Base-by-base conservation (phyloP, 2,113 vertebrate species). In the Ardeotis arabs region DNA sequence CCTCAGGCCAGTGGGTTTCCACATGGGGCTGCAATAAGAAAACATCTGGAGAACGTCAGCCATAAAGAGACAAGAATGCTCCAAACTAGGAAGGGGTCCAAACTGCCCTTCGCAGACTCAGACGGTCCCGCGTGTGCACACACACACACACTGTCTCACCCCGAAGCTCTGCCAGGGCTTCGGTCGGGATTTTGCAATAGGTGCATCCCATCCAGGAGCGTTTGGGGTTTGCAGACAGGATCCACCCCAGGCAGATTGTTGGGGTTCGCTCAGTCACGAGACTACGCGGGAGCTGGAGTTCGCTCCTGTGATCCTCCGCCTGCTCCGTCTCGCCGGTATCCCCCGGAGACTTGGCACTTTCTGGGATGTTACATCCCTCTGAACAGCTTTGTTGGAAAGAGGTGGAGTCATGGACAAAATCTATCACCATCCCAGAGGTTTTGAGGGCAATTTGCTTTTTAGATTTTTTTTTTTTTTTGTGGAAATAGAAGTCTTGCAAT, bases 21-120 rank as follows among this genome's bases (percentile, higher is more conserved):
- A 83, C 87, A 82, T 52, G 74, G 84, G 87, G 80, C 88, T 78
- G 83, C 75, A 93, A 91, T 52, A 33, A 4, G 11, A 22, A 85
- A 95, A 86, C 97, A 97, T 97, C 96, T 97, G 97, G 95, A 96
- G 75, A 91, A 50, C 84, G 94, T 97, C 95, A 97, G 60, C 60
- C 78, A 29, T 3, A 60, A 58, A 55, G 90, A 96, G 84, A 64
- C 67, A 60, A 94, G 92, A 96, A 96, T 92, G 94, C 81, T 89
- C n/a, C 58, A 47, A 53, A 23, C 55, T 47, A 63, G 84, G 94
- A 93, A 56, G 0, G 7, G 37, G 15, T 86, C 89, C 96, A 95
- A 47, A 33, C 73, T 69, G 85, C 73, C 79, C 74, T 58, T 87
- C 0, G 23, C 93, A 81, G 89, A 45, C 84, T 50, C 93, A 93